phyloP scores from a whole-genome alignment of 2,888 invertebrate species.

The Zonitis immaculata region DNA sequence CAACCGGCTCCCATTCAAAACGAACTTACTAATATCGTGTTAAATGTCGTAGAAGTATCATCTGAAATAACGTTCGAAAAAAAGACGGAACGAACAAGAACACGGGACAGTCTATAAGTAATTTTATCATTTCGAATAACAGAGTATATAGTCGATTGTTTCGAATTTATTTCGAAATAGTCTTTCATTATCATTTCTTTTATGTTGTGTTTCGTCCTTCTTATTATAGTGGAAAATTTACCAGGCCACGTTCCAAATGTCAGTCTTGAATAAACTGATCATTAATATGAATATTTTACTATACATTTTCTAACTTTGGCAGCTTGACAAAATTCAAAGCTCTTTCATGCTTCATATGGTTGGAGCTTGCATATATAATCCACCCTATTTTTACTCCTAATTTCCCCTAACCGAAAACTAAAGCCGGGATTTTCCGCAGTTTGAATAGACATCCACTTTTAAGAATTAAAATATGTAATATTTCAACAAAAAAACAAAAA shows the following conservation, averaged over 20 bases:
- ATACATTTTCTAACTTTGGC: constrained; percentile 1
- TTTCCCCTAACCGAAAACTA: constrained; percentile 2
- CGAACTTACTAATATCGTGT: constrained; percentile 38
- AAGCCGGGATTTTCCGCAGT: background rate
- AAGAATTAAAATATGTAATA: background rate
- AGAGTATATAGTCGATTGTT: constrained; percentile 36
- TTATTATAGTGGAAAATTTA: constrained; percentile 35
- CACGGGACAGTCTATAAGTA: constrained; percentile 25
- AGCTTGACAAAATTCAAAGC: constrained; percentile 11
- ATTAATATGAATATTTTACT: constrained; percentile 15
- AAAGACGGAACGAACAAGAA: constrained; percentile 19
- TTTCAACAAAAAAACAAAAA: background rate
- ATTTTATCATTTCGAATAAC: constrained; percentile 37
- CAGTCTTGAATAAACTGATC: constrained; percentile 11
- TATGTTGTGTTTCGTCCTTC: constrained; percentile 37
- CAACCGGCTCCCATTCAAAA: constrained; percentile 36
- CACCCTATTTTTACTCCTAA: constrained; percentile 2
- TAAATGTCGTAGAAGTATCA: constrained; percentile 45
- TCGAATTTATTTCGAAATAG: constrained; percentile 33
- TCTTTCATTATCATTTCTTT: constrained; percentile 44
- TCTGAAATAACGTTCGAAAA: constrained; percentile 35
- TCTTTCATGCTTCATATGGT: constrained; percentile 10
- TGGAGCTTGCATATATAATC: constrained; percentile 4
- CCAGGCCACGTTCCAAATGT: constrained; percentile 14
- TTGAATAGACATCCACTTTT: background rate